A percentile compares a stretch with the other conserved stretches of the same genome.
These are phyloP conservation scores for Talpa occidentalis DNA, from an alignment of 2,113 vertebrate species.

Conservation along the genomic window DNA sequence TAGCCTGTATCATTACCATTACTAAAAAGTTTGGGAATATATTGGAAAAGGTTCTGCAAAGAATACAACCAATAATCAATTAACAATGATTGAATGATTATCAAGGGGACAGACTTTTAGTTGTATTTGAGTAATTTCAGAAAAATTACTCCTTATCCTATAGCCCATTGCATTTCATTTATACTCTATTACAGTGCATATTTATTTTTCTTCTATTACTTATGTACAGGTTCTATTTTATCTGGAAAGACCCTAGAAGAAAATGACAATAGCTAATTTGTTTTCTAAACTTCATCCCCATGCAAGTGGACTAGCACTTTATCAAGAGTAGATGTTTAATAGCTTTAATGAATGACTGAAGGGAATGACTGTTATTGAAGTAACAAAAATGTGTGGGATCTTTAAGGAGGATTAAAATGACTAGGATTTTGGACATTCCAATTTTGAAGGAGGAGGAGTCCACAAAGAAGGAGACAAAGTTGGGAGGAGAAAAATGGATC, in stretches of 20 bases:
- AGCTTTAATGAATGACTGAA: not conserved
- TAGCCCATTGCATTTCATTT: not conserved
- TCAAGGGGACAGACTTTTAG: not conserved
- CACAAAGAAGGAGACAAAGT: not conserved
- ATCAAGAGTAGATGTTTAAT: not conserved
- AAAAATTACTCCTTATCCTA: not conserved
- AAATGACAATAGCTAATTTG: not conserved
- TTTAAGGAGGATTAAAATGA: not conserved
- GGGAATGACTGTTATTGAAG: not conserved
- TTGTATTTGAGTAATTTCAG: not conserved
- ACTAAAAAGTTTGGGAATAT: not conserved
- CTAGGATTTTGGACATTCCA: not conserved
- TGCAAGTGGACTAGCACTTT: not conserved
- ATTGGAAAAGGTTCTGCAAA: not conserved
- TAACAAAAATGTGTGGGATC: not conserved
- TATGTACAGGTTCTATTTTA: not conserved
- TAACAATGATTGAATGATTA: not conserved
- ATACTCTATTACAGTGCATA: not conserved
- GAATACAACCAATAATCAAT: not conserved
- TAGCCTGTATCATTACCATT: not conserved
- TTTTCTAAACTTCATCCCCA: conserved; percentile 6
- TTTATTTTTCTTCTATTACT: not conserved
- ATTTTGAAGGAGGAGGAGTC: not conserved
- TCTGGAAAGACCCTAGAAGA: not conserved
- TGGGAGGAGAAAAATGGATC: not conserved